These are phyloP conservation scores for Centroberyx gerrardi DNA, from an alignment of 2,797 vertebrate genomes.

Conservation along the genomic window DNA sequence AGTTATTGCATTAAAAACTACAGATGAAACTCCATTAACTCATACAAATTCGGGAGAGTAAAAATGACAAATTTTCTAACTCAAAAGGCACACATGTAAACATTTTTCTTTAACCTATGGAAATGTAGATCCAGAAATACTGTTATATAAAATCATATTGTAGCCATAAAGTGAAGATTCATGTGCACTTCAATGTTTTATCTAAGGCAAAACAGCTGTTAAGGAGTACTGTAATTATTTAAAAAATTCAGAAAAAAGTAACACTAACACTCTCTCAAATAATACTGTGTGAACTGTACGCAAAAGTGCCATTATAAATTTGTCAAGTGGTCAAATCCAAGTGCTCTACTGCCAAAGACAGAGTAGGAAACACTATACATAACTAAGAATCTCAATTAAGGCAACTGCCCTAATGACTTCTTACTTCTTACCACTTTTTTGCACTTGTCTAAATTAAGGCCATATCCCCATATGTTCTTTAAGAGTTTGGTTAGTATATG, in stretches of 20 bases:
- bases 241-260: slow-evolving; percentile 7
- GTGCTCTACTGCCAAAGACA: not conserved
- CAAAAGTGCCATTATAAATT: slow-evolving; percentile 46
- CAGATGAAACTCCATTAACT: not conserved
- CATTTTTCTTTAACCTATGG: slow-evolving; percentile 1
- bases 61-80: slow-evolving; percentile 13
- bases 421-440: not conserved
- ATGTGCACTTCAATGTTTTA: not conserved
- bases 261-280: not conserved
- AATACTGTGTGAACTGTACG: slow-evolving; percentile 34
- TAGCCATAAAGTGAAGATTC: not conserved
- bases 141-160: slow-evolving; percentile 3
- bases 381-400: slow-evolving; percentile 16
- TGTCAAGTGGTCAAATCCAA: slow-evolving; percentile 48
- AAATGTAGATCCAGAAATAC: slow-evolving; percentile 25
- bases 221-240: not conserved
- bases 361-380: not conserved
- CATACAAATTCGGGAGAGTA: slow-evolving; percentile 8
- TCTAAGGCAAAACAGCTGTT: not conserved
- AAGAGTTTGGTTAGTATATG: slow-evolving; percentile 27
- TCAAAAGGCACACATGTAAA: slow-evolving; percentile 27
- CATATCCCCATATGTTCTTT: not conserved
- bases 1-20: slow-evolving; percentile 17
- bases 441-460: not conserved
- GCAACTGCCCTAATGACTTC: not conserved